Percentiles rank a stretch among this genome's conserved stretches.
Conservation (phyloP, 2,113 vertebrate species). For the Motacilla alba region DNA sequence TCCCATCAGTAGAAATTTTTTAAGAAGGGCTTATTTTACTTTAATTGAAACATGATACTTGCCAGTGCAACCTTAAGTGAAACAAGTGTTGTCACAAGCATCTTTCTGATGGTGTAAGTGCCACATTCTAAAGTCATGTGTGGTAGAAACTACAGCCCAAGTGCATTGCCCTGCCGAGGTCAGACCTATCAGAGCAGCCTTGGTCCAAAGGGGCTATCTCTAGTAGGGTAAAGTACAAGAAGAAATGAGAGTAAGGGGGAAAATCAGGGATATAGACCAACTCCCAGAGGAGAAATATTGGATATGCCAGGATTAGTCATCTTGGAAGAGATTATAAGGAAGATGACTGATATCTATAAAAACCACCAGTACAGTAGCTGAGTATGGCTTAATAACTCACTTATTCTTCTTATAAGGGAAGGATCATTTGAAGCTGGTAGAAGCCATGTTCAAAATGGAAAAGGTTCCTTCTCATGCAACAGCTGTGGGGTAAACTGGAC, state of each 20-base stretch:
- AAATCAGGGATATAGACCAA: neutral
- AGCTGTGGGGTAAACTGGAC: neutral
- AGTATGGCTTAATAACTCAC: neutral
- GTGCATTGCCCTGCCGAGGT: neutral
- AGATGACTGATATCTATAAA: neutral
- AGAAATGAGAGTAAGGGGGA: neutral
- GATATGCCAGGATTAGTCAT: neutral
- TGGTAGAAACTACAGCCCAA: neutral
- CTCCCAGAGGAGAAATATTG: neutral
- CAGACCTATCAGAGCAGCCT: rapidly evolving
- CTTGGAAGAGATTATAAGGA: neutral
- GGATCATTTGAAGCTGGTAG: neutral
- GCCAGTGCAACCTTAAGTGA: neutral
- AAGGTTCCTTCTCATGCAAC: neutral
- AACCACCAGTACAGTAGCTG: neutral
- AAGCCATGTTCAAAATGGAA: neutral
- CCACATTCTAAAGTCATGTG: neutral
- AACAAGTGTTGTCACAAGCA: neutral
- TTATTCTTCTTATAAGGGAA: neutral
- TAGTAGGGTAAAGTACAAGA: neutral
- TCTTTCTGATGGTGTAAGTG: neutral
- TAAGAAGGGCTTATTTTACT: neutral
- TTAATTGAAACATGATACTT: neutral
- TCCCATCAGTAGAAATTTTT: neutral
- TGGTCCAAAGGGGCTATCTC: neutral